A percentile compares a stretch with the other conserved stretches of the same genome.
These are phyloP conservation scores for Atrichornis clamosus DNA, from an alignment of 2,113 vertebrate genomes.

Conservation along the genomic window DNA sequence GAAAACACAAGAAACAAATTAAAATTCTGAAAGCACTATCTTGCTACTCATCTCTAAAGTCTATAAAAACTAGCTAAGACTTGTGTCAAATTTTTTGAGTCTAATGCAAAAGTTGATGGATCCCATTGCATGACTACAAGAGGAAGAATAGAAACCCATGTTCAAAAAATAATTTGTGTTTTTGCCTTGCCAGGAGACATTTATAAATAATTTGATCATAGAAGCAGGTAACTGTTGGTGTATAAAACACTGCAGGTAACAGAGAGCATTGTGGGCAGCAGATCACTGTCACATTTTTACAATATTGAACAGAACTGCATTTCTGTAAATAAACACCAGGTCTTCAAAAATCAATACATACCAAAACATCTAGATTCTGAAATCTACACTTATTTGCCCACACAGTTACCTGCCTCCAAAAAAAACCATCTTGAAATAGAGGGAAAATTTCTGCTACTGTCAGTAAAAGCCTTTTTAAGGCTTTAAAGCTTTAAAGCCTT, in stretches of 20 bases:
- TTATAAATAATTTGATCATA: neutral
- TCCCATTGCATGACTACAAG: neutral
- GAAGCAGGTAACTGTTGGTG: neutral
- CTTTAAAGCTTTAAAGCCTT: neutral
- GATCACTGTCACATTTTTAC: neutral
- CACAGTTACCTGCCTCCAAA: neutral
- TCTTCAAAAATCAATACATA: neutral
- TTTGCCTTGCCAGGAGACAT: neutral
- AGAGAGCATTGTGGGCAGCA: neutral
- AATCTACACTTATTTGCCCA: neutral
- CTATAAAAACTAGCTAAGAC: neutral
- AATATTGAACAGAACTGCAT: neutral
- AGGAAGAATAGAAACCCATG: neutral
- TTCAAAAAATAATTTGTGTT: neutral
- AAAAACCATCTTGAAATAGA: neutral
- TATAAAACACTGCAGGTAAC: neutral
- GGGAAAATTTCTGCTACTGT: neutral
- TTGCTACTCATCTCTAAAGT: neutral
- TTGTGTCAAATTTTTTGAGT: neutral
- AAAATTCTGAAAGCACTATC: neutral
- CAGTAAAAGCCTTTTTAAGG: no score
- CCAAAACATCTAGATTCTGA: neutral
- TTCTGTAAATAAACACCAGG: neutral
- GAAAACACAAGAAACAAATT: neutral
- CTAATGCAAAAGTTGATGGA: neutral